Base-by-base conservation (phyloP, 2,113 vertebrate species). In the Dascyllus trimaculatus region DNA sequence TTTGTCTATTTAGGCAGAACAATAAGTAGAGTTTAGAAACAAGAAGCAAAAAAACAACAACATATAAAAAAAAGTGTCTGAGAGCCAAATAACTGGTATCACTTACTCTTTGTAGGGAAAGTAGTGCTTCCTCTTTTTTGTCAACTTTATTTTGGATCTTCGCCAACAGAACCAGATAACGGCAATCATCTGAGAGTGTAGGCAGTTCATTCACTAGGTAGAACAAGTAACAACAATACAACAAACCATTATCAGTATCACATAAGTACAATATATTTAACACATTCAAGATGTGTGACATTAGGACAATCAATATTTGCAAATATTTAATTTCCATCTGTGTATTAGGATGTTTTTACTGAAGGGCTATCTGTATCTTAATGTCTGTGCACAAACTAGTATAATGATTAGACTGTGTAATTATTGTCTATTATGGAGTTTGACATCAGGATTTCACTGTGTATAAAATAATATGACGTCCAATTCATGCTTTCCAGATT, bases 61-160 rank as follows among this genome's bases (percentile, higher is more conserved):
- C 65, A 43, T 21, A 4, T 21, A 7, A 21, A 4, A 8, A 21
- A 7, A 17, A 13, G 32, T 22, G 18, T 60, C n/a, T 75, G 21
- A 49, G 1, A 65, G 32, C 3, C 18, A 19, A n/a, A 62, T 11
- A 56, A 72, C 19, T 24, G 6, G 7, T 46, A 46, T 1, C 19
- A 91, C 92, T 92, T 90, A 99, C 98, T 92, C 95, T 95, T 14
- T 98, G 96, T 46, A 99, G 90, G 2, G 97, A 96, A 78, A 93
- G 70, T 62, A 98, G 57, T 40, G 97, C 96, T 65, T 96, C 95
- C 4, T 95, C 94, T 56, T 85, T 95, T 89, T 95, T 97, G 61
- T 95, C 95, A 84, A 96, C 95, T 94, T 97, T 97, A 90, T 93
- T 97, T 83, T 98, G 97, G 79, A 98, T 89, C 92, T 97, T 99